phyloP scores from a whole-genome alignment of 2,888 invertebrate species.

The Torymus aiolomorphi region DNA sequence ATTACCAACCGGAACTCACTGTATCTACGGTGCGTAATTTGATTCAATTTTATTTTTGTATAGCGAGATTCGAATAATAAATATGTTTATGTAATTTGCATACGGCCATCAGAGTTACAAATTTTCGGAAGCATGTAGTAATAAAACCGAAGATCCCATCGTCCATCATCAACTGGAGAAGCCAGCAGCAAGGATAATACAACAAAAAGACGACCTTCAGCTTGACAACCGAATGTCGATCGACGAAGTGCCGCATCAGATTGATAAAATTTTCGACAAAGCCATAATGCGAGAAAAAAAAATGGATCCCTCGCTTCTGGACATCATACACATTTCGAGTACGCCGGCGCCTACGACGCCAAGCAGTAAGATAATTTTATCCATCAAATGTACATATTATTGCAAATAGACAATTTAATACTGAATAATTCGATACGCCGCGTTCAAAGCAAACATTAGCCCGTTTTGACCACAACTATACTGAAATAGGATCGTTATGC shows the following conservation, averaged over 20 bases:
- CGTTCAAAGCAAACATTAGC: no score
- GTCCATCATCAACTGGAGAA: conserved; percentile 4
- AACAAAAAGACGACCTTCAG: conserved; percentile 25
- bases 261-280: conserved; percentile 21
- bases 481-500: no score
- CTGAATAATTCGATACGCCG: no score
- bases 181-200: conserved; percentile 27
- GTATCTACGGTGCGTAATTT: conserved; percentile 77
- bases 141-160: conserved; percentile 8
- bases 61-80: neutral
- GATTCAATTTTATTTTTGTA: neutral
- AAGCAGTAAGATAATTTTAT: no score
- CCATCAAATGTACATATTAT: no score
- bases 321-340: neutral
- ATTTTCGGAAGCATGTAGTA: conserved; percentile 66
- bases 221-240: conserved; percentile 28
- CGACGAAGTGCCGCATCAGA: conserved; percentile 5
- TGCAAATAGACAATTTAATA: no score
- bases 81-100: neutral
- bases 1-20: conserved; percentile 79
- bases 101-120: conserved; percentile 63
- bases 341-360: no score
- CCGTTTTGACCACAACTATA: no score
- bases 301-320: conserved; percentile 32
- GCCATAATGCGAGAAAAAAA: conserved; percentile 36